These are phyloP conservation scores for Chaetodon trifasciatus DNA, from an alignment of 2,797 vertebrate species.

Conservation along the genomic window DNA sequence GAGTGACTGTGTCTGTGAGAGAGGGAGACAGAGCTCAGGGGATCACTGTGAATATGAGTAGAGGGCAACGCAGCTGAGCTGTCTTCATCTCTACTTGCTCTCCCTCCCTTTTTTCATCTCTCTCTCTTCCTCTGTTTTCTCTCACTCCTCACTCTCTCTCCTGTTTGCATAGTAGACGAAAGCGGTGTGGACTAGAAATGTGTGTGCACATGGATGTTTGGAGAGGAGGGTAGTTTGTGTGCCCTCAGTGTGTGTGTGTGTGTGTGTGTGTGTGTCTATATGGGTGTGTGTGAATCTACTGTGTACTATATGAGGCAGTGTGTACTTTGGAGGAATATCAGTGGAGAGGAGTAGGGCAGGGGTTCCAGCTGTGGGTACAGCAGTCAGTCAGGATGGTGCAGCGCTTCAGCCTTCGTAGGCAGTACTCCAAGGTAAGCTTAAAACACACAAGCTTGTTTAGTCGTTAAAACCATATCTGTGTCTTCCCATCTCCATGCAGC, in stretches of 20 bases:
- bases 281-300: conserved; percentile 36
- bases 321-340: conserved; percentile 64
- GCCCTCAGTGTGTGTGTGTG: conserved; percentile 40
- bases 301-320: conserved; percentile 55
- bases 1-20: conserved; percentile 47
- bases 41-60: conserved; percentile 69
- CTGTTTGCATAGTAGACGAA: conserved; percentile 72
- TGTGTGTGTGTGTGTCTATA: conserved; percentile 44
- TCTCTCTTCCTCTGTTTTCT: conserved; percentile 22
- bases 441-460: conserved; percentile 28
- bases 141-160: conserved; percentile 34
- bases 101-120: conserved; percentile 39
- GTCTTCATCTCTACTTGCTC: conserved; percentile 64
- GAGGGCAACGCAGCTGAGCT: conserved; percentile 72
- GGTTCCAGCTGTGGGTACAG: conserved; percentile 63
- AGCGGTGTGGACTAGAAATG: conserved; percentile 61
- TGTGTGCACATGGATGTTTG: conserved; percentile 73
- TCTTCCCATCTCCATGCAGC: conserved; percentile 16
- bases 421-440: conserved; percentile 94
- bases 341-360: conserved; percentile 55
- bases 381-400: conserved; percentile 92
- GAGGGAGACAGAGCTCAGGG: conserved; percentile 55
- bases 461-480: conserved; percentile 1
- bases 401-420: conserved; percentile 93
- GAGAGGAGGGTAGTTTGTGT: conserved; percentile 62